Conservation (phyloP, 2,888 invertebrate species). For the Dione juno region DNA sequence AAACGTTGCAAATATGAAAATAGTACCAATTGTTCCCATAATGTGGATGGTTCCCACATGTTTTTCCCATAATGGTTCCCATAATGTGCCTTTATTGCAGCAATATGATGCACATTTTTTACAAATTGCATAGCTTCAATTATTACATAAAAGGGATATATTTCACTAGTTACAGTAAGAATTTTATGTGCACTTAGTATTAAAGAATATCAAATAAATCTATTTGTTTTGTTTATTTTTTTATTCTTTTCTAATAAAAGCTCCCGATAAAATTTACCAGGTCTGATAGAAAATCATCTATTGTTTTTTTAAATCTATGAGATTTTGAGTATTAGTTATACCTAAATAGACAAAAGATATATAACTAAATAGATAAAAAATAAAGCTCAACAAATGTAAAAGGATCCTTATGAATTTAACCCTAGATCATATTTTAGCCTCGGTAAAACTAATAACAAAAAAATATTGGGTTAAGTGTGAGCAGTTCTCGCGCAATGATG, state of each 20-base stretch:
- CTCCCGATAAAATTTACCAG: not conserved
- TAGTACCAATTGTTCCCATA: not conserved
- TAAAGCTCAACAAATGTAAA: no score
- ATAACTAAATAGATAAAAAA: no score
- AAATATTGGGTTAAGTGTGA: no score
- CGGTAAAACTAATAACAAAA: no score
- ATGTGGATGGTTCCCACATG: not conserved
- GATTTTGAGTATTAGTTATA: no score
- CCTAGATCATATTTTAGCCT: no score
- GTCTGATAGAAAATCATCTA: not conserved
- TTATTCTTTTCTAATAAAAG: not conserved
- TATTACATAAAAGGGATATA: not conserved
- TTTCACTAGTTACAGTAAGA: constrained; percentile 6
- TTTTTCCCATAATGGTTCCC: not conserved
- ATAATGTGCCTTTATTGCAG: constrained; percentile 31
- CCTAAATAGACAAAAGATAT: no score
- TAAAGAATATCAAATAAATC: constrained; percentile 1
- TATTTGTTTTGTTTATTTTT: not conserved
- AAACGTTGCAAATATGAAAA: not conserved
- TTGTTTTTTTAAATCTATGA: no score
- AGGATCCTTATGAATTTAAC: no score
- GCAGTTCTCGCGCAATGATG: no score
- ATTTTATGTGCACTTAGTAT: constrained; percentile 24
- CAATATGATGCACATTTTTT: constrained; percentile 27
- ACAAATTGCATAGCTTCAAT: constrained; percentile 4